Conservation (phyloP, 53 echinoderm and acorn worm species). For the Luidia sarsii region DNA sequence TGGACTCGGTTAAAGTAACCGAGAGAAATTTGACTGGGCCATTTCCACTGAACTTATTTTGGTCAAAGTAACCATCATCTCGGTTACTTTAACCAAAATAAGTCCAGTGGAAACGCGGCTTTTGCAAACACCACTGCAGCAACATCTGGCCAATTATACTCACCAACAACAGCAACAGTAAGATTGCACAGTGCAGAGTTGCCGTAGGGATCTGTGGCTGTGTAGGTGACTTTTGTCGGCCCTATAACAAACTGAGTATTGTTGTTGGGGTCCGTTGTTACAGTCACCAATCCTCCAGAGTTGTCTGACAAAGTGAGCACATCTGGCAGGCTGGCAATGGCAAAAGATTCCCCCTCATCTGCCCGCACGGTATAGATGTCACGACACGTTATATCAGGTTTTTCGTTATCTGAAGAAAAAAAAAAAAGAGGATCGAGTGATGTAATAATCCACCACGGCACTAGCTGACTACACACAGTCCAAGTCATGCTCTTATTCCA, state of each 20-base stretch:
- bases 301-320: background rate
- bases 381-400: background rate
- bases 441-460: too few species aligned
- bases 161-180: conserved; percentile 38
- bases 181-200: conserved; percentile 42
- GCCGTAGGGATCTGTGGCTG: conserved; percentile 44
- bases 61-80: too few species aligned
- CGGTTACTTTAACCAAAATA: too few species aligned
- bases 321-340: background rate
- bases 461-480: too few species aligned
- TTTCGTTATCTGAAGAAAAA: background rate
- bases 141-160: too few species aligned
- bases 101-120: too few species aligned
- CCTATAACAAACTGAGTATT: background rate
- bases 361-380: background rate
- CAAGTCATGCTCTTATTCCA: too few species aligned
- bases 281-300: background rate
- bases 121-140: too few species aligned
- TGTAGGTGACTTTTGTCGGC: conserved; percentile 31
- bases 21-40: too few species aligned
- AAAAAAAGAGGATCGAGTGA: background rate
- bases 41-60: too few species aligned
- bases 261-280: background rate
- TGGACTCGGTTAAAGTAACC: too few species aligned
- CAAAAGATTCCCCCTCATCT: background rate